phyloP scores from a whole-genome alignment of 2,797 vertebrate genomes.

The Gobionotothen gibberifrons region DNA sequence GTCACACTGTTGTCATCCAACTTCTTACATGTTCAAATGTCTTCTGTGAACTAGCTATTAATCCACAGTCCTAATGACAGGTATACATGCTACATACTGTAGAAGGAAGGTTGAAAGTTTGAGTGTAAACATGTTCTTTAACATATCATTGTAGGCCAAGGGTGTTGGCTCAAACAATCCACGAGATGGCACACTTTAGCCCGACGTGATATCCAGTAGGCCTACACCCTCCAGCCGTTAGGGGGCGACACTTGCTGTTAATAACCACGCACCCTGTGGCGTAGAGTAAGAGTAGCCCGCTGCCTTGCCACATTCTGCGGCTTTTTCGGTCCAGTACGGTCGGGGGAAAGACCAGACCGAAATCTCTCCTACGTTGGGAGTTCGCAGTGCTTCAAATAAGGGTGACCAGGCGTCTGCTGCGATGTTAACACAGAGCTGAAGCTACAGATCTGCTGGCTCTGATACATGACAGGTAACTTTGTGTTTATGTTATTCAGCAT shows the following conservation, averaged over 20 bases:
- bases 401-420: constrained; percentile 50
- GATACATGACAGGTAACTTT: constrained; percentile 73
- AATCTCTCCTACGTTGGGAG: constrained; percentile 28
- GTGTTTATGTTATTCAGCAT: neutral
- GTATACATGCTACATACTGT: too few species aligned
- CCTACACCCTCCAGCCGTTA: constrained; percentile 1
- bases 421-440: constrained; percentile 72
- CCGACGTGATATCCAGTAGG: neutral
- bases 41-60: too few species aligned
- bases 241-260: constrained; percentile 14
- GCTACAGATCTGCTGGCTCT: constrained; percentile 29
- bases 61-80: too few species aligned
- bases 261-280: fast-evolving
- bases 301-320: constrained; percentile 70
- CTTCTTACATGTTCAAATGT: too few species aligned
- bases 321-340: constrained; percentile 58
- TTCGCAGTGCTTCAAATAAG: constrained; percentile 41
- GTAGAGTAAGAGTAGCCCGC: constrained; percentile 57
- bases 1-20: too few species aligned
- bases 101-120: too few species aligned
- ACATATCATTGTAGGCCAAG: fast-evolving
- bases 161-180: neutral
- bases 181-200: constrained; percentile 39
- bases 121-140: neutral
- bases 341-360: constrained; percentile 38